Percentiles rank a stretch among this genome's conserved stretches.
phyloP scores from a whole-genome alignment of 1,140 invertebrate species.

The Drosophila ironensis region DNA sequence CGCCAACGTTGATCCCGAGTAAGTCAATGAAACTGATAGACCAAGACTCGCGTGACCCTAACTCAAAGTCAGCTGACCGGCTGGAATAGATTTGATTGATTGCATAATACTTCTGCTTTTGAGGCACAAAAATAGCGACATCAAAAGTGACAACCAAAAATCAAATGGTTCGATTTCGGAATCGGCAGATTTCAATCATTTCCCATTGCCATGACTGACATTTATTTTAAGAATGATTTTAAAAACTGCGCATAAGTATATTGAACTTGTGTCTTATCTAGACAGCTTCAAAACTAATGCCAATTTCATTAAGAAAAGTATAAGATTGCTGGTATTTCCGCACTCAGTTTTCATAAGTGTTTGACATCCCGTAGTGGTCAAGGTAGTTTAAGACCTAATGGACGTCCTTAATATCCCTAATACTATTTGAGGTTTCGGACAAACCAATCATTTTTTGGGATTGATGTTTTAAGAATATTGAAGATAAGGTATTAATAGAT shows the following conservation, averaged over 20 bases:
- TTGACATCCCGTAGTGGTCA: too few relatives aligned
- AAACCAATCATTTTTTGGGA: too few relatives aligned
- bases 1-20: slow-evolving; percentile 91
- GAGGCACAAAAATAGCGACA: neutral
- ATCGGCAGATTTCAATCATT: neutral
- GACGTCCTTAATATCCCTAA: too few relatives aligned
- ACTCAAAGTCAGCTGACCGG: neutral
- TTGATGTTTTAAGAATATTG: too few relatives aligned
- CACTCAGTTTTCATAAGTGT: too few relatives aligned
- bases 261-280: neutral
- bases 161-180: neutral
- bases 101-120: neutral
- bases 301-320: neutral
- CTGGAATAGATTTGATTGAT: neutral
- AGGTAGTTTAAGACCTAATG: too few relatives aligned
- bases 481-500: neutral
- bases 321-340: neutral
- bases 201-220: neutral
- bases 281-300: neutral
- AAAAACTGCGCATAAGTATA: neutral
- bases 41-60: neutral
- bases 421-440: too few relatives aligned
- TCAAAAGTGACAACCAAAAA: neutral
- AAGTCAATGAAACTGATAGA: slow-evolving; percentile 69
- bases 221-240: neutral